phyloP scores from a whole-genome alignment of 2,797 vertebrate genomes.

The Eptatretus atami region DNA sequence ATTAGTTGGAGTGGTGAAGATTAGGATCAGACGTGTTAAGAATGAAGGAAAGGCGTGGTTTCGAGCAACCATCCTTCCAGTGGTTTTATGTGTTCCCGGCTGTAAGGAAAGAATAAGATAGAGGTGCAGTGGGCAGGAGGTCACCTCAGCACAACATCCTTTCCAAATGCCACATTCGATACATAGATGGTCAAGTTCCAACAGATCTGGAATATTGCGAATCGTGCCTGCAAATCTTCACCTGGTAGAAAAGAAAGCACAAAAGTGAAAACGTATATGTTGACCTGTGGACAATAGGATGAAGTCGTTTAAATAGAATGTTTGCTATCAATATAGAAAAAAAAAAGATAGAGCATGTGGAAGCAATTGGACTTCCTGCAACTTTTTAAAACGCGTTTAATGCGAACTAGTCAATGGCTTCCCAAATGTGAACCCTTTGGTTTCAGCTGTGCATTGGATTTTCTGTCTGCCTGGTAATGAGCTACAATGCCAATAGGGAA shows the following conservation, averaged over 20 bases:
- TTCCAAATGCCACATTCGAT: slow-evolving; percentile 89
- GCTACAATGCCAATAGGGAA: too few relatives aligned
- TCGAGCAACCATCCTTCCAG: too few relatives aligned
- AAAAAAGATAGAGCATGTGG: not conserved
- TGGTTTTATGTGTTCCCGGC: too few relatives aligned
- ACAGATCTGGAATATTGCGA: slow-evolving; percentile 91
- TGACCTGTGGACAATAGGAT: slow-evolving; percentile 6
- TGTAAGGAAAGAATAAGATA: not conserved
- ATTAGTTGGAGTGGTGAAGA: too few relatives aligned
- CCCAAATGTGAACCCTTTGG: too few relatives aligned
- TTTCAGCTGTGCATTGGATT: too few relatives aligned
- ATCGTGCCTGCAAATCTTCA: slow-evolving; percentile 72
- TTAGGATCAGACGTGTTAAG: too few relatives aligned
- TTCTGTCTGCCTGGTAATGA: too few relatives aligned
- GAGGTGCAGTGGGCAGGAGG: not conserved
- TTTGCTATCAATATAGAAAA: not conserved
- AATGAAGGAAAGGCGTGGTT: too few relatives aligned
- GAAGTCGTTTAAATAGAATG: slow-evolving; percentile 6
- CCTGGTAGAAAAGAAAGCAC: slow-evolving; percentile 18
- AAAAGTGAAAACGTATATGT: slow-evolving; percentile 4
- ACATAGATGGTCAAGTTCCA: slow-evolving; percentile 87
- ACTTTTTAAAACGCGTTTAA: too few relatives aligned
- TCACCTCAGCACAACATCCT: slow-evolving; percentile 67
- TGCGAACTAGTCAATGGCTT: too few relatives aligned
- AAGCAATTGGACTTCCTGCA: not conserved